Base-by-base conservation (phyloP, 2,113 vertebrate genomes). In the Zingel zingel region DNA sequence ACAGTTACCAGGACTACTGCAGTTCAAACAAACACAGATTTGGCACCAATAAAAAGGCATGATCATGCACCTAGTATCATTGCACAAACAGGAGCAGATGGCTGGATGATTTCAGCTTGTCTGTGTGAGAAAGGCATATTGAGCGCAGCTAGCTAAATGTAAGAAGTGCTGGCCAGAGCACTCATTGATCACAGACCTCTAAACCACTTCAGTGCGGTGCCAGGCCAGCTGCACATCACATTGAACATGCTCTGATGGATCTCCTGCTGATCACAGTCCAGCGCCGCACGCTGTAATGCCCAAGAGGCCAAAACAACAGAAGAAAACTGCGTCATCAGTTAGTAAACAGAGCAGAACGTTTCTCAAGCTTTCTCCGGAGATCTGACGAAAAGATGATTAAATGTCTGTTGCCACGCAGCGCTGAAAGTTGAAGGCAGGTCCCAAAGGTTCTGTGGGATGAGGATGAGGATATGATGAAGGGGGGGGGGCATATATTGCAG, bases 11-110 rank as follows among this genome's bases (percentile, higher is more conserved):
- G 56, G 93, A 89, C 89, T 87, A 93, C 93, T 82, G 77, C 78
- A 85, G 87, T 93, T 94, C 87, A 95, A 94, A 95, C 93, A 95
- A 94, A 95, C 72, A 84, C 59, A 84, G 75, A 93, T 89, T 91
- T 88, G 72, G 56, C 74, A 77, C 25, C 30, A 68, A 79, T 58
- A 76, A 69, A 75, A 77, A 81, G 70, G 18, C 65, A 23, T 83
- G 76, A 85, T 79, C 69, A 66, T 59, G 70, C 77, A 81, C 73
- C 83, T 86, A 65, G 62, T 71, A 62, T 79, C 56, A 27, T 43
- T 64, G 74, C 77, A 73, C 69, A 77, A 84, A 84, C 61, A 79
- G 57, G 68, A 84, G 70, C 82, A 82, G 82, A 88, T 45, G 74
- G 64, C 66, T 57, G 45, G 33, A 19, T 57, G 62, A 74, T 85